These are phyloP conservation scores for Serripes groenlandicus DNA, from an alignment of 2,888 invertebrate genomes.

Conservation along the genomic window DNA sequence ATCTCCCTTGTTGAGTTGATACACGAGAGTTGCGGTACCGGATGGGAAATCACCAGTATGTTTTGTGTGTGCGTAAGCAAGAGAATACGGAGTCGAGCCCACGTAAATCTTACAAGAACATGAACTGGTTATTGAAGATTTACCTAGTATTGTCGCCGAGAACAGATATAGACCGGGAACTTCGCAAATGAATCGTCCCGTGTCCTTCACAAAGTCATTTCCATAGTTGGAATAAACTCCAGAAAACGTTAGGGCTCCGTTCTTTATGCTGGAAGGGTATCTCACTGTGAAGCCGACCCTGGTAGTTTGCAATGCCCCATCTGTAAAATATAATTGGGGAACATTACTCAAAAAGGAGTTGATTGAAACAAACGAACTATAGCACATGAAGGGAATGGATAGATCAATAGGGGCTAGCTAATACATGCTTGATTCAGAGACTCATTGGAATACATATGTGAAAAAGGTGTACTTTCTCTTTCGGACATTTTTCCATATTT, in stretches of 20 bases:
- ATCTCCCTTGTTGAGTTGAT: too few species aligned
- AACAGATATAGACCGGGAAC: background rate
- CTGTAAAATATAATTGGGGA: too few species aligned
- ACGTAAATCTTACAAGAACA: background rate
- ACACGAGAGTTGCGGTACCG: too few species aligned
- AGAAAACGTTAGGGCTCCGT: background rate
- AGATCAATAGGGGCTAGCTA: too few species aligned
- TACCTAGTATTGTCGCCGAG: background rate
- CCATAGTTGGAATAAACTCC: background rate
- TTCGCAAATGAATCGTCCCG: background rate
- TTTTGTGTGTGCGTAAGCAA: conserved; percentile 9
- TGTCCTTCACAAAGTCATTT: background rate
- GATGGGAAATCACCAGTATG: background rate
- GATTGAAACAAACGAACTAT: too few species aligned
- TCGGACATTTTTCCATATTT: too few species aligned
- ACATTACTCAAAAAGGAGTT: too few species aligned
- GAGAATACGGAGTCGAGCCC: background rate
- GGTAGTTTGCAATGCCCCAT: too few species aligned
- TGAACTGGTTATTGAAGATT: background rate
- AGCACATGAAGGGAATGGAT: too few species aligned
- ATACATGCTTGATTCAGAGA: too few species aligned
- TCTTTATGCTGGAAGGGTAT: background rate
- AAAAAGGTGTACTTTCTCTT: too few species aligned
- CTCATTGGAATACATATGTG: too few species aligned
- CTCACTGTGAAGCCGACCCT: background rate